Conservation (phyloP, 2,113 vertebrate genomes). For the Anser brachyrhynchus region DNA sequence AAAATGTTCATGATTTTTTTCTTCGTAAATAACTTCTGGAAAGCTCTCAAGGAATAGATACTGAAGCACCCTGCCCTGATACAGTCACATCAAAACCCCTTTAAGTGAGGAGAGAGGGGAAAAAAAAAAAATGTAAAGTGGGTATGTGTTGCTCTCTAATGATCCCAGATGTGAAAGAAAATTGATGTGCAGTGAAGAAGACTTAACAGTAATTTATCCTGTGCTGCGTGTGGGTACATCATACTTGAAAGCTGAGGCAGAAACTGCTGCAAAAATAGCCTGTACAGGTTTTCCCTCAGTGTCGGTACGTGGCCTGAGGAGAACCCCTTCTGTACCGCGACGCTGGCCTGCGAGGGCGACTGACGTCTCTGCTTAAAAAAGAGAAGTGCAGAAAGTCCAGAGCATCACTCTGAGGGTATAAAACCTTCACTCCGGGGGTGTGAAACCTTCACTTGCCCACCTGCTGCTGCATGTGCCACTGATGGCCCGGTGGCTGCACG, state of each 20-base stretch:
- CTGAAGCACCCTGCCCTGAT: not conserved
- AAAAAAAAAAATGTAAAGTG: not conserved
- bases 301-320: not conserved
- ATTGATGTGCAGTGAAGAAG: not conserved
- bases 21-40: not conserved
- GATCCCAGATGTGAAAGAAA: not conserved
- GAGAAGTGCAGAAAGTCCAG: conserved; percentile 18
- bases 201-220: not conserved
- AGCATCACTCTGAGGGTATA: not conserved
- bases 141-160: not conserved
- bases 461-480: not conserved
- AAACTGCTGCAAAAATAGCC: not conserved
- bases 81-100: not conserved
- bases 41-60: not conserved
- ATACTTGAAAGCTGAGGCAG: not conserved
- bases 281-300: not conserved
- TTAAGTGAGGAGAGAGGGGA: not conserved
- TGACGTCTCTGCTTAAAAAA: conserved; percentile 6
- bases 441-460: conserved; percentile 20
- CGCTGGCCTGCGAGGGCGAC: not conserved
- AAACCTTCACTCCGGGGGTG: not conserved
- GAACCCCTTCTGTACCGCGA: not conserved
- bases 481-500: not conserved
- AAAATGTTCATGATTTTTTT: not conserved
- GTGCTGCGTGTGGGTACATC: not conserved